These are phyloP conservation scores for Phocoena phocoena DNA, from an alignment of 2,113 vertebrate species.

Conservation along the genomic window DNA sequence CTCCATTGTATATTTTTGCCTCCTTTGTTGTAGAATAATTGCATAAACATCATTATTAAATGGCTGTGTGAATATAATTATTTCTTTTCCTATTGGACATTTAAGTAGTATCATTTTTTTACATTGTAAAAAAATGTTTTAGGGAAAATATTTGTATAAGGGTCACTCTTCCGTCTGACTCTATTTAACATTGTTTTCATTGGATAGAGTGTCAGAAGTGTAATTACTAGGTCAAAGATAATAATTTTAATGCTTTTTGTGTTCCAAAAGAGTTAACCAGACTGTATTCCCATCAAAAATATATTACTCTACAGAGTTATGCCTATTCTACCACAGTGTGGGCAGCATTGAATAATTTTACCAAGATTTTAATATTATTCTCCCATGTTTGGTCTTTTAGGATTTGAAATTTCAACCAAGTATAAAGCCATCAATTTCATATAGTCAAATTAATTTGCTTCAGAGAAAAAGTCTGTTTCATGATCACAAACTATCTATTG, in stretches of 20 bases:
- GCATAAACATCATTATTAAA: background rate
- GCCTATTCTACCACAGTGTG: background rate
- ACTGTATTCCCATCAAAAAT: background rate
- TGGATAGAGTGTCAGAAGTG: background rate
- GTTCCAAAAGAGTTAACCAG: slow-evolving; percentile 26
- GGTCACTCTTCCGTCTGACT: background rate
- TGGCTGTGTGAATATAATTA: background rate
- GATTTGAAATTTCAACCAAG: slow-evolving; percentile 17
- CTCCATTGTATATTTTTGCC: background rate
- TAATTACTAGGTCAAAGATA: background rate
- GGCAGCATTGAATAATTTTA: background rate
- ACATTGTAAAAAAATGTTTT: background rate
- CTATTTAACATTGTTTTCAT: slow-evolving; percentile 15
- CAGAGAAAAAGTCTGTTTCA: background rate
- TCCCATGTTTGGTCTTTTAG: slow-evolving; percentile 9
- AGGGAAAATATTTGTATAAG: slow-evolving; percentile 6
- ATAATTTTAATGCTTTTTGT: slow-evolving; percentile 30
- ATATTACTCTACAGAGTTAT: background rate
- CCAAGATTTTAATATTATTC: background rate
- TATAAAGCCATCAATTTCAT: background rate
- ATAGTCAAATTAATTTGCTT: background rate
- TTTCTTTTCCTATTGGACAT: slow-evolving; percentile 14
- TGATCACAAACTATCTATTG: background rate
- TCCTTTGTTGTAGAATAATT: background rate
- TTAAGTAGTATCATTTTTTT: background rate